These are phyloP conservation scores for Dascillus cervinus DNA, from an alignment of 2,888 invertebrate genomes.

Conservation along the genomic window DNA sequence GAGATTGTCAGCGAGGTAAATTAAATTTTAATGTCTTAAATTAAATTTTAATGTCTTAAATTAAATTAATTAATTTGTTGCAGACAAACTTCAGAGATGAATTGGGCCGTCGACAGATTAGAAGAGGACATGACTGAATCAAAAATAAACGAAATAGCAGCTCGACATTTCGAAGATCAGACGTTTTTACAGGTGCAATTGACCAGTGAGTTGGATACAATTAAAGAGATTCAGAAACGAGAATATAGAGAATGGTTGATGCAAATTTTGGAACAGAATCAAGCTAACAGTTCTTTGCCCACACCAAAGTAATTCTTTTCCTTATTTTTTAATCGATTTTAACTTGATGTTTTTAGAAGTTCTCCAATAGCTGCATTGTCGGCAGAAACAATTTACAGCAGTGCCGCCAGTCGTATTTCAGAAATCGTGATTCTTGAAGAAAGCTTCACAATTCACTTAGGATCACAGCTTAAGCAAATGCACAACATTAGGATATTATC, in stretches of 20 bases:
- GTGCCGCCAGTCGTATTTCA: slow-evolving; percentile 3
- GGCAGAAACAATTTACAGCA: too few relatives aligned
- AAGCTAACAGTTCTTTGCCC: slow-evolving; percentile 48
- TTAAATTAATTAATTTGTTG: slow-evolving; percentile 11
- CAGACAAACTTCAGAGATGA: slow-evolving; percentile 85
- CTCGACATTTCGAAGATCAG: slow-evolving; percentile 74
- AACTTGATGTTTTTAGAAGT: slow-evolving; percentile 30
- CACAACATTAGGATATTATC: slow-evolving; percentile 92
- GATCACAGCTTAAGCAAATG: slow-evolving; percentile 97
- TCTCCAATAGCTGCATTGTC: slow-evolving; percentile 43
- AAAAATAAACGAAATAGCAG: slow-evolving; percentile 78
- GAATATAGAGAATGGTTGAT: slow-evolving; percentile 88
- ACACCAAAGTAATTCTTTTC: slow-evolving; percentile 45
- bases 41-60: background rate
- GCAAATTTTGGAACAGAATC: slow-evolving; percentile 65
- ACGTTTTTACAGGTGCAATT: slow-evolving; percentile 79
- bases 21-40: too few relatives aligned
- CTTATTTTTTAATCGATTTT: slow-evolving; percentile 4
- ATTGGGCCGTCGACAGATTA: slow-evolving; percentile 69
- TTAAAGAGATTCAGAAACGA: slow-evolving; percentile 75
- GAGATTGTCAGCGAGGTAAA: slow-evolving; percentile 56
- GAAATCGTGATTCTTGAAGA: slow-evolving; percentile 77
- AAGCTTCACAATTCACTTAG: slow-evolving; percentile 95
- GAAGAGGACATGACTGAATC: slow-evolving; percentile 72
- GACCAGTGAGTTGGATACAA: slow-evolving; percentile 76